Evolutionary conservation across 2,797 vertebrate genomes (phyloP).

Genomic region (Ataeniobius toweri): DNA sequence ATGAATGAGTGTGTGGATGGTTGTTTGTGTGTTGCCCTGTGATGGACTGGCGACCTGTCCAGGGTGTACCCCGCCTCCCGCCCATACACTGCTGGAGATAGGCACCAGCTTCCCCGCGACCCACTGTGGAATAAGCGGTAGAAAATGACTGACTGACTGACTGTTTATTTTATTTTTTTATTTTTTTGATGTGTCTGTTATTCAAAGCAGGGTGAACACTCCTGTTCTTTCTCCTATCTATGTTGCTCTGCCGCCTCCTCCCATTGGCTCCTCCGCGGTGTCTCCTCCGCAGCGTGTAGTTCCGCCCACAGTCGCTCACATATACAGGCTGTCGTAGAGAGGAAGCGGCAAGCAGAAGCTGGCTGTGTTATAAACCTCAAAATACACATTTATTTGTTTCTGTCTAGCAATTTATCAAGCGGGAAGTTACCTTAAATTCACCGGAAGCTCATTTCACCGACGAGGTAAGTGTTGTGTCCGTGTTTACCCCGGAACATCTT

Average conservation of each 20-base stretch:
- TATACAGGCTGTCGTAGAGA: conserved; percentile 64
- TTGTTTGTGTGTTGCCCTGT: no score
- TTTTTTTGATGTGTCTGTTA: neutral
- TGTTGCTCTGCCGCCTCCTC: conserved; percentile 38
- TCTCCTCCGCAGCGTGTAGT: conserved; percentile 72
- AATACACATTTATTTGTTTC: neutral
- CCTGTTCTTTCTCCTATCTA: conserved; percentile 14
- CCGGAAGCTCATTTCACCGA: conserved; percentile 36
- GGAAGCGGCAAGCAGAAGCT: conserved; percentile 47
- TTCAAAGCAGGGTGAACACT: conserved; percentile 51
- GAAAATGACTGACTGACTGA: no score
- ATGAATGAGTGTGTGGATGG: no score
- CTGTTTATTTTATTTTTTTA: neutral
- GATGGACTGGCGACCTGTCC: no score
- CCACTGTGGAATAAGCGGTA: no score
- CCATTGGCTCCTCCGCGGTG: conserved; percentile 64
- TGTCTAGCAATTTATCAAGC: neutral
- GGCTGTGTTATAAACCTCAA: conserved; percentile 24
- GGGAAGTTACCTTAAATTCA: conserved; percentile 21
- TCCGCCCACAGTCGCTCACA: conserved; percentile 75
- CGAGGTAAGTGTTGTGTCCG: conserved; percentile 58
- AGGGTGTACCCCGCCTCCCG: no score
- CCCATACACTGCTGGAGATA: no score
- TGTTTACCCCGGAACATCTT: conserved; percentile 1
- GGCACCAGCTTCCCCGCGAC: no score